Evolutionary conservation across 2,888 invertebrate genomes (phyloP).

Genomic region (Ennomos erosarius): DNA sequence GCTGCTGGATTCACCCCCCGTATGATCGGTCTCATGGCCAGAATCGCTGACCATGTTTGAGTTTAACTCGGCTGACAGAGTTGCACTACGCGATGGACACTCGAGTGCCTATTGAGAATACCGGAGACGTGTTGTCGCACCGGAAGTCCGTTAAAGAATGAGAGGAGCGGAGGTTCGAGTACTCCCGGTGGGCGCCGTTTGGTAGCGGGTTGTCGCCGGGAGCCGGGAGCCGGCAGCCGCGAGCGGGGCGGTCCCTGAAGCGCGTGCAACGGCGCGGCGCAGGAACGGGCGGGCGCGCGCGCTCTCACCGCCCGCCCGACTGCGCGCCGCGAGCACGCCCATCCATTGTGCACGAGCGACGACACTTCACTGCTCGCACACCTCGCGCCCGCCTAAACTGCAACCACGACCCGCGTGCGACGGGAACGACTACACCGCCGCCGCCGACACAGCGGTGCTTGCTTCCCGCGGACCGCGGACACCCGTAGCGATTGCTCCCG

Average conservation of each 20-base stretch:
- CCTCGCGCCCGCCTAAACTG: slow-evolving; percentile 1
- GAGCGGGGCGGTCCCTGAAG: slow-evolving; percentile 52
- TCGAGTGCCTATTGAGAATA: not conserved
- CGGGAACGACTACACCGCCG: slow-evolving; percentile 11
- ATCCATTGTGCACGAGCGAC: slow-evolving; percentile 41
- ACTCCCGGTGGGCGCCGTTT: slow-evolving; percentile 44
- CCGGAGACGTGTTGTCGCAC: slow-evolving; percentile 27
- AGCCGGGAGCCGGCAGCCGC: slow-evolving; percentile 52
- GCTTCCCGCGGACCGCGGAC: not conserved
- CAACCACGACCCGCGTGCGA: slow-evolving; percentile 13
- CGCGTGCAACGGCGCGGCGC: slow-evolving; percentile 47
- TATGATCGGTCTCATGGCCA: slow-evolving; percentile 3
- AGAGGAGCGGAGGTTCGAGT: slow-evolving; percentile 45
- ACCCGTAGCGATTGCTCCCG: too few species aligned
- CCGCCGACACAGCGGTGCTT: not conserved
- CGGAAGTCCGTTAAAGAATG: slow-evolving; percentile 49
- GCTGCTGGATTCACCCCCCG: not conserved
- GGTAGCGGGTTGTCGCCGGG: slow-evolving; percentile 31
- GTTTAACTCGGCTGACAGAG: not conserved
- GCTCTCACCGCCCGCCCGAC: slow-evolving; percentile 62
- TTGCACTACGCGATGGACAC: slow-evolving; percentile 1
- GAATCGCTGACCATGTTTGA: slow-evolving; percentile 1
- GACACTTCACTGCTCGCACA: slow-evolving; percentile 22
- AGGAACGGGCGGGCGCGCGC: slow-evolving; percentile 55
- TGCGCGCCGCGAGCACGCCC: slow-evolving; percentile 50